Conservation (phyloP, 2,888 invertebrate genomes). For the Xestia sexstrigata region DNA sequence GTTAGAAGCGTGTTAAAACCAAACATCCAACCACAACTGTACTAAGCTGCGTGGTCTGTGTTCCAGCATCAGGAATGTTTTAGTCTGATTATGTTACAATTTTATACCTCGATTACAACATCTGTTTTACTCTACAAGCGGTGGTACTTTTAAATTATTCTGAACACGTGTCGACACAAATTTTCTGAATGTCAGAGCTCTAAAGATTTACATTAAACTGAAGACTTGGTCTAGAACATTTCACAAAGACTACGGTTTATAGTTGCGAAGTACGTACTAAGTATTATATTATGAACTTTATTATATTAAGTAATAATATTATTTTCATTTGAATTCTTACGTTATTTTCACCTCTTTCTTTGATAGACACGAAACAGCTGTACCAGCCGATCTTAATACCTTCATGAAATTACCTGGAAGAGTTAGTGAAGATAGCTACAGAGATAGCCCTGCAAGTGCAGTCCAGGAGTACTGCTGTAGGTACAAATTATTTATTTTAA, state of each 20-base stretch:
- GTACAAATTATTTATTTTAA: background rate
- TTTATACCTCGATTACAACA: background rate
- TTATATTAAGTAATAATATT: background rate
- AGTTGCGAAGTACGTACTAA: conserved; percentile 1
- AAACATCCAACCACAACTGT: background rate
- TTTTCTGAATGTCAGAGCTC: conserved; percentile 51
- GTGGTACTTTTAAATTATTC: conserved; percentile 52
- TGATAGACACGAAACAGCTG: background rate
- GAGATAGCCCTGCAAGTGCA: background rate
- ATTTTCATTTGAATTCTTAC: background rate
- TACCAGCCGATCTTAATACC: background rate
- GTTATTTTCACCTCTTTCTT: background rate
- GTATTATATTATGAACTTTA: background rate
- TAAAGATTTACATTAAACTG: conserved; percentile 53
- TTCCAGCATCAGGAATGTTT: background rate
- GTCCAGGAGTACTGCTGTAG: background rate
- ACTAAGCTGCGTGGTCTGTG: background rate
- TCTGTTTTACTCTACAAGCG: conserved; percentile 16
- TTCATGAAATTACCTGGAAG: background rate
- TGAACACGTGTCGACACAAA: conserved; percentile 46
- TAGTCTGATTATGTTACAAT: background rate
- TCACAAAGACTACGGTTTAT: conserved; percentile 19
- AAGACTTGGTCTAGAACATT: conserved; percentile 34
- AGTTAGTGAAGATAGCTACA: background rate
- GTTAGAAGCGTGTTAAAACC: no score